Evolutionary conservation across 2,888 invertebrate genomes (phyloP), one percentile per base, ranked within the genome.

Genomic region (Ophonus ardosiacus): DNA sequence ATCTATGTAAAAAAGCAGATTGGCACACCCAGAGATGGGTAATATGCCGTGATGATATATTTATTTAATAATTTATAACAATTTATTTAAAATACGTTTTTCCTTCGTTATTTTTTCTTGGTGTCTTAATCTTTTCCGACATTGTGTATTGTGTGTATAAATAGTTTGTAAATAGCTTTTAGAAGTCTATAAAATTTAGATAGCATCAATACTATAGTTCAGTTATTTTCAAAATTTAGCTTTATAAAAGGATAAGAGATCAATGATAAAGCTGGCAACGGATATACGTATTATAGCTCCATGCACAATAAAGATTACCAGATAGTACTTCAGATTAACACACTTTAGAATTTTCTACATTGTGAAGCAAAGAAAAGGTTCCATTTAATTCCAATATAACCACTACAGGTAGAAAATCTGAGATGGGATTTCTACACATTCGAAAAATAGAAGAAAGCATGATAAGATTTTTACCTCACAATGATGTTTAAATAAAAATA

Each of bases 71-170:
- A 43, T 10, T 43, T 43, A 43, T 6, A 10, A 43, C 43, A 43
- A 43, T 3, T 6, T 1, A 10, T 10, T 10, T 10, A 43, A 10
- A 10, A 10, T 51, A 8, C 10, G 7, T 51, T 13, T 13, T 10
- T 51, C 4, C 10, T 51, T 51, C 43, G 7, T 40, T 40, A 7
- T 51, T 51, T 13, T 10, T 5, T 13, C 8, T 8, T 10, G 10
- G 43, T 10, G 43, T 51, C 13, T 51, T 51, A 51, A 51, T 51
- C 13, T 51, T 13, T 51, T 51, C 87, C 87, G 90, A 90, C 90
- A 88, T 89, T 85, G 88, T 88, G 89, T 89, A 88, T 89, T 85
- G 88, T 88, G 89, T 89, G 90, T 89, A 89, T 89, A 90, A 90
- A 90, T 90, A 90, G 88, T 86, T 87, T 86, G 87, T 88, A 89